phyloP scores from a whole-genome alignment of 2,113 vertebrate genomes.

The Erythrolamprus reginae region DNA sequence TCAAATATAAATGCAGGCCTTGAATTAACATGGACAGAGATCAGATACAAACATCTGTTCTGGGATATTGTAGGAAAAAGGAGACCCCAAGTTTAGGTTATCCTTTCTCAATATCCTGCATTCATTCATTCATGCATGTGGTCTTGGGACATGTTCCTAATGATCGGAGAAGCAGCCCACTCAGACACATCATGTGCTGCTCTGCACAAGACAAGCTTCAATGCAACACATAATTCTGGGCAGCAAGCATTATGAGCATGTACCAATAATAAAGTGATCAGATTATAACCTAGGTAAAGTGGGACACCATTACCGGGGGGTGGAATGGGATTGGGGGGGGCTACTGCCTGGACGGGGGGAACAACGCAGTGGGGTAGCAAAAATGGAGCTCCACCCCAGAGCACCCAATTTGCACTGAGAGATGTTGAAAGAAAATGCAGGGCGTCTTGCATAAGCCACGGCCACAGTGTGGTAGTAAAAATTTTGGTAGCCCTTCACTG shows the following conservation, averaged over 20 bases:
- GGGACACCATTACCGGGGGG: too few relatives aligned
- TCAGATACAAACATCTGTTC: not conserved
- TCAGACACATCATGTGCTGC: not conserved
- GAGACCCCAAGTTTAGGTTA: not conserved
- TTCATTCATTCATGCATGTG: not conserved
- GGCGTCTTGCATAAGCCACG: too few relatives aligned
- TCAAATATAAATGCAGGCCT: conserved; percentile 29
- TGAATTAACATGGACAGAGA: not conserved
- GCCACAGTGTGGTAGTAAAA: too few relatives aligned
- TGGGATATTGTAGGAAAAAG: conserved; percentile 12
- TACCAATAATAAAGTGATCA: too few relatives aligned
- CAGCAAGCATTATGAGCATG: not conserved
- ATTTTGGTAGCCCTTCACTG: too few relatives aligned
- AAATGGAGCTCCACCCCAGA: too few relatives aligned
- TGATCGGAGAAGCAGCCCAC: not conserved
- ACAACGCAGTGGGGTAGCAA: too few relatives aligned
- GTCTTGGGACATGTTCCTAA: not conserved
- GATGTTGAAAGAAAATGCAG: too few relatives aligned
- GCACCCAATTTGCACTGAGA: too few relatives aligned
- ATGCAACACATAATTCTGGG: not conserved
- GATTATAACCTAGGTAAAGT: too few relatives aligned
- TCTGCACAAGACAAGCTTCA: not conserved
- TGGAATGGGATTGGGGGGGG: too few relatives aligned
- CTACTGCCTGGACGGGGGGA: too few relatives aligned
- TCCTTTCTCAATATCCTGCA: not conserved